Base-by-base conservation (phyloP, 2,797 vertebrate genomes). In the Gobionotothen gibberifrons region DNA sequence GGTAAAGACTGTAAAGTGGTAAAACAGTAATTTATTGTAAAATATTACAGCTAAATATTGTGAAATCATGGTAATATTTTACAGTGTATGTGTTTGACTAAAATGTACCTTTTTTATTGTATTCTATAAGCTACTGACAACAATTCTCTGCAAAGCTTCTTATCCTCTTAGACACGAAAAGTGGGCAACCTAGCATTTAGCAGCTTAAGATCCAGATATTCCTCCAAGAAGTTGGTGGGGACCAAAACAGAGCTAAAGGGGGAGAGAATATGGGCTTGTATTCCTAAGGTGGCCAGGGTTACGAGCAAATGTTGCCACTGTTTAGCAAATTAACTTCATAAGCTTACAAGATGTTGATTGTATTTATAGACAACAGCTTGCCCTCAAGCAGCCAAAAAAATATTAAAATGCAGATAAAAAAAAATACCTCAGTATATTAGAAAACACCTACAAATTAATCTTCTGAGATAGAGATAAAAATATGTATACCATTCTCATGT, bases 221-320 rank as follows among this genome's bases (percentile, higher is more conserved):
- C 17, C 14, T 53, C 14, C 12, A 36, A 42, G 19, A 21, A 29
- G 49, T 65, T 17, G 15, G 19, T 65, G 21, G 15, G 21, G 43
- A 46, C 17, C 26, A 47, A 43, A 32, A 55, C 16, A 36, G n/a
- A 67, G 22, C 11, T 66, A 44, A 54, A 66, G 44, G 15, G 15
- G 4, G 36, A 40, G 36, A 3, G 0, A 21, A 32, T 62, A 39
- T 58, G 32, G 19, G 19, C 22, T 43, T 42, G 43, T 29, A 46
- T 44, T 66, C 17, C n/a, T 36, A 42, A 54, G 17, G 22, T 22
- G 5, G 14, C 19, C 47, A 11, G 15, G 15, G 32, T 36, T 10
- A 54, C 32, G 26, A 5, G 3, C 9, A n/a, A 5, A 55, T 55
- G 4, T 39, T 55, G 16, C 12, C 39, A n/a, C 11, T 9, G 44